Base-by-base conservation (phyloP, 2,888 invertebrate species). In the Chorisops tibialis region DNA sequence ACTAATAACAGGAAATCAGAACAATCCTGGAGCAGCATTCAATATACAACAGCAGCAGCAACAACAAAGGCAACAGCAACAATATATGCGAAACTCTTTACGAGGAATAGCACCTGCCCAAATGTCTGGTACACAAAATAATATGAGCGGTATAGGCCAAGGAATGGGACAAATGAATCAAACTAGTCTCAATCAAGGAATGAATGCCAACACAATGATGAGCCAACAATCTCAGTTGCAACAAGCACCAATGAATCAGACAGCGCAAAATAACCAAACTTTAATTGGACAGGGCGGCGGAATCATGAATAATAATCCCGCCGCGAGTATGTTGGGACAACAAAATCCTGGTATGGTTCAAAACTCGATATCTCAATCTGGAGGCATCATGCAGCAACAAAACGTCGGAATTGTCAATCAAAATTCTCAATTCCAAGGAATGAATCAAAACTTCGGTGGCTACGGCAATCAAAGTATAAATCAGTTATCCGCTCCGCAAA, bases 391-490 rank as follows among this genome's bases (percentile, higher is more conserved):
- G 66, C 75, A 74, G 43, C 77, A 68, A 21, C 69, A 78, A 63
- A 69, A 68, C 50, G 69, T 70, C 5, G 73, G 71, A 21, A 73
- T 79, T 70, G 82, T 74, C 61, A 83, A 74, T 60, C 74, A 76
- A 63, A 67, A 68, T 6, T 66, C 66, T 11, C 69, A 75, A 65
- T 70, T 72, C 59, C 63, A 63, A 58, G 62, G 63, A 30, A 84
- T 85, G 80, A 81, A 79, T 69, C 87, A 87, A 75, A 84, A 82
- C 70, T 88, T 87, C 70, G 81, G 82, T 45, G 84, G 82, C 63
- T 86, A 85, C 69, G 79, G 77, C 11, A 81, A 80, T 61, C 83
- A 82, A 66, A 81, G 80, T 64, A 77, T 78, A 75, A 70, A 72
- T 52, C 79, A 78, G 68, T 77, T 80, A 47, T 73, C 70, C 12